Base-by-base conservation (phyloP, 1,140 invertebrate genomes). In the Atta colombica region DNA sequence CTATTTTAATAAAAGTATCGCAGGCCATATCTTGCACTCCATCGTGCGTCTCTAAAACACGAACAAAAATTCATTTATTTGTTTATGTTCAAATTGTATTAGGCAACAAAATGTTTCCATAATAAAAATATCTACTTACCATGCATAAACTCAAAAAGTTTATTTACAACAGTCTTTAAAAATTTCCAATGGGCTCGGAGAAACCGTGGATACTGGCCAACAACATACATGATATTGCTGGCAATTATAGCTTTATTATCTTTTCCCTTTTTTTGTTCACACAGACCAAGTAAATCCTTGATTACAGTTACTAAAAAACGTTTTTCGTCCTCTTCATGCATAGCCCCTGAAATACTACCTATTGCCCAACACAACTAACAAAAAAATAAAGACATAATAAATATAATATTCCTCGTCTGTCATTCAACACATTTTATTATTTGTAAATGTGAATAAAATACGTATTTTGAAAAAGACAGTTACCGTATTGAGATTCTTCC, bases 81-180 rank as follows among this genome's bases (percentile, higher is more conserved):
- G 51, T 49, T 39, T 66, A 55, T 16, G 49, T 2, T 21, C 49
- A 63, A 35, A 28, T 12, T 14, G 4, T 0, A 53, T 68, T 25
- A 55, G 39, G 49, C 6, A 45, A 28, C 49, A 7, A 18, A 69
- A 28, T 25, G 45, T 84, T 14, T 55, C 71, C 45, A n/a, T 68
- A 53, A 82, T 39, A 65, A 31, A 63, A 45, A 31, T 58, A 28
- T 82, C 49, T 68, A 85, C 95, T 95, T 93, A 97, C 97, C 98
- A 96, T 99, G 99, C 99, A 99, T 99, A 95, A 99, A 99, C 96
- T 99, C 99, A 96, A 99, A 99, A 53, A 99, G 96, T 96, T 99
- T 99, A 96, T 99, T 99, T 66, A 99, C 99, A 93, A 99, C 99
- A 81, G 99, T 99, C 96, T 99, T 99, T n/a, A 99, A 96, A 96